These are phyloP conservation scores for Corythoichthys intestinalis DNA, from an alignment of 2,113 vertebrate species.

Conservation along the genomic window DNA sequence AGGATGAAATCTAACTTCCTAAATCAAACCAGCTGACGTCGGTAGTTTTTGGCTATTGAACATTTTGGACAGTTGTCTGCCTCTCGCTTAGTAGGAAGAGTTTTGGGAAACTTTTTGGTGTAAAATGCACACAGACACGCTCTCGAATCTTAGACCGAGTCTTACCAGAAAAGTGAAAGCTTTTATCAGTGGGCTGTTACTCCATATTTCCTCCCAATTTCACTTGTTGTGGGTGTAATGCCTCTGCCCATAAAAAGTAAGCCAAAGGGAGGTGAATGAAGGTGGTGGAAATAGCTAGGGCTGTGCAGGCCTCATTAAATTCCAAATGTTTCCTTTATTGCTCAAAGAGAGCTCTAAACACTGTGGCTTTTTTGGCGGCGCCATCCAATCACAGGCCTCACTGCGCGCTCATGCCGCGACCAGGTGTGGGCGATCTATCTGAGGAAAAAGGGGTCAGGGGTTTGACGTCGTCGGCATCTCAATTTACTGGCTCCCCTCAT, in stretches of 20 bases:
- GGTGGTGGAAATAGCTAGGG: not conserved
- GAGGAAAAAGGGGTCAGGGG: conserved; percentile 27
- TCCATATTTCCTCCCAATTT: not conserved
- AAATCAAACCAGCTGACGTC: not conserved
- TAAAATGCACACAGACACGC: not conserved
- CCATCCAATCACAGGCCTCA: conserved; percentile 10
- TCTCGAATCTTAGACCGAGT: not conserved
- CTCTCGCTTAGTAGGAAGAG: not conserved
- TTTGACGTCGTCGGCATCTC: conserved; percentile 32
- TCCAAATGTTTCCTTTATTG: conserved; percentile 4
- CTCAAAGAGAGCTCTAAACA: not conserved
- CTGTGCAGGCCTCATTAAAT: not conserved
- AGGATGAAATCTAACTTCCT: not conserved
- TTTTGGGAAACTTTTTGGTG: not conserved
- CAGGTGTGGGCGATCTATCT: conserved; percentile 40
- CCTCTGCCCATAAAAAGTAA: not conserved
- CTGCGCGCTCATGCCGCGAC: conserved; percentile 15
- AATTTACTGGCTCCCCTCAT: conserved; percentile 41
- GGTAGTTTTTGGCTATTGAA: not conserved
- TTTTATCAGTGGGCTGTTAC: not conserved
- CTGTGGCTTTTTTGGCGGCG: not conserved
- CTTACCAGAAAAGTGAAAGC: not conserved
- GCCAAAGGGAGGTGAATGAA: not conserved
- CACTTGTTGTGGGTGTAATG: not conserved
- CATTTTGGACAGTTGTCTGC: not conserved